Evolutionary conservation across 92 coral and sea anemone species (phyloP), one percentile per base, ranked within the genome.

Genomic region (Pocillopora meandrina): DNA sequence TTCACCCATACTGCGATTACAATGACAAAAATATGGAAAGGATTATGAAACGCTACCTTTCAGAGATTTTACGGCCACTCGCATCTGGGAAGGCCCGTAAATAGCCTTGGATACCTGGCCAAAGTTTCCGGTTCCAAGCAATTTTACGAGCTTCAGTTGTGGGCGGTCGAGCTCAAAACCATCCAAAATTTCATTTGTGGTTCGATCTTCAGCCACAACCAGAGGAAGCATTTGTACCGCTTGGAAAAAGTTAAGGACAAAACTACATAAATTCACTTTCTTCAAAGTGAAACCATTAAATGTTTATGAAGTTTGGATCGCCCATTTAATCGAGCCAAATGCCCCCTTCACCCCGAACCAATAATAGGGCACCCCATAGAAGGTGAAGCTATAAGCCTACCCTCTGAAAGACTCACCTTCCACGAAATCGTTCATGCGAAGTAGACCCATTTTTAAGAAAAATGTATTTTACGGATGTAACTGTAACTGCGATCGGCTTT

Each of bases 81-180:
- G 35, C 23, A 35, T 1, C 8, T 9, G 71, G 35, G 36, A 23
- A 21, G 71, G 35, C 12, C 61, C 61, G 15, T 49, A 19, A 8
- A 26, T 26, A 1, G 90, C 95, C 68, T 89, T 92, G 82, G 85
- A 84, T 58, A 92, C 95, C 11, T 74, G 79, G 60, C 90, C 92
- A 81, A 92, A 92, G 70, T 82, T 90, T 6, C 92, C 95, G 62
- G 90, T 63, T 31, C 95, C 95, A 52, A 92, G 76, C 0, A 72
- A 75, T 67, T 72, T 91, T 17, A 81, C 64, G 17, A 91, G n/a
- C 18, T 69, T 65, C 26, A 91, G 35, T 56, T 78, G 82, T 52
- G 71, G 79, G 52, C 87, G 83, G 1, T 65, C 71, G 36, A 65
- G 71, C 12, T 65, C 12, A 21, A 65, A 21, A 21, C 31, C 71